phyloP scores from a whole-genome alignment of 2,113 vertebrate genomes.

The Mus pahari region DNA sequence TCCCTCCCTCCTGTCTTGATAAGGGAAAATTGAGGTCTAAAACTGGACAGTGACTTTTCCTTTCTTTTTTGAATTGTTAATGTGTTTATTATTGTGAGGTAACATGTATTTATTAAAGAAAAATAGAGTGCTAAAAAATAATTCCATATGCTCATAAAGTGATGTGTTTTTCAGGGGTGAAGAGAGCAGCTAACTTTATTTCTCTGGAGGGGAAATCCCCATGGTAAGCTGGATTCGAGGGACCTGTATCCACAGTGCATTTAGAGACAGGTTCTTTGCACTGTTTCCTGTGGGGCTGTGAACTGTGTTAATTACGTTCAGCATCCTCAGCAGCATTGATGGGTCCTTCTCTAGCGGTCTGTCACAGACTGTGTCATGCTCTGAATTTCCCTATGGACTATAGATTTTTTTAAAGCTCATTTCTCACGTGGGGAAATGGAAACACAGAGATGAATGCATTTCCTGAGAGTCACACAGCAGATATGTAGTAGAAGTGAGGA shows the following conservation, averaged over 20 bases:
- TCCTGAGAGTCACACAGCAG: background rate
- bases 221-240: background rate
- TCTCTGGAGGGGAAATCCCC: too few species aligned
- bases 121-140: background rate
- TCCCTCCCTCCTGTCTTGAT: background rate
- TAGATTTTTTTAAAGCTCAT: background rate
- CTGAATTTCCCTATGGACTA: background rate
- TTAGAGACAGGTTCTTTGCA: background rate
- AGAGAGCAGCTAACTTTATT: background rate
- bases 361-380: background rate
- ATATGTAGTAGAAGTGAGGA: background rate
- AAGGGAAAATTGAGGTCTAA: constrained; percentile 23
- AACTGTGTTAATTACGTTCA: background rate
- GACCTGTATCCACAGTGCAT: background rate
- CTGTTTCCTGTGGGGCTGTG: background rate
- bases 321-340: background rate
- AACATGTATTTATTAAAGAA: background rate
- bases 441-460: background rate
- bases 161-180: background rate
- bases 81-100: background rate
- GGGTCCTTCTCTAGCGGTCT: background rate
- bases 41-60: background rate
- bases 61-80: background rate
- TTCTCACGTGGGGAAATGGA: background rate
- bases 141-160: background rate